These are phyloP conservation scores for Labeo rohita DNA, from an alignment of 2,113 vertebrate genomes.

Conservation along the genomic window DNA sequence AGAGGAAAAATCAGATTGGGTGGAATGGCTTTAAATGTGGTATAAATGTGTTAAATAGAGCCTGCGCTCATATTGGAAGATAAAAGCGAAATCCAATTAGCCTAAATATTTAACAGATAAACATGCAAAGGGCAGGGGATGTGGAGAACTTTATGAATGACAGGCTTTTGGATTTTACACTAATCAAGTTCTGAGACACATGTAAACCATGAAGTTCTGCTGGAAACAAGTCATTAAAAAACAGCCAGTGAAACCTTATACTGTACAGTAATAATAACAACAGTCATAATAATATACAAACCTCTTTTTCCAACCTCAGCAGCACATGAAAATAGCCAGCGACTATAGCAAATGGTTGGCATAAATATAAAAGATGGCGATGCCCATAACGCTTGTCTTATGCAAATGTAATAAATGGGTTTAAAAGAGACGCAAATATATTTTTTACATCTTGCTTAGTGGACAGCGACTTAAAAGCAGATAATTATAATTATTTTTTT, in stretches of 20 bases:
- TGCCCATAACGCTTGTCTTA: background rate
- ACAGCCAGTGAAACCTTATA: background rate
- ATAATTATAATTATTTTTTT: too few species aligned
- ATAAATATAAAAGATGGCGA: background rate
- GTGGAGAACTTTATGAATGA: background rate
- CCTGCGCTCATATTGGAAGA: background rate
- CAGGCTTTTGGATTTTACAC: background rate
- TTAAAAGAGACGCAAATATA: too few species aligned
- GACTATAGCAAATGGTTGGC: background rate
- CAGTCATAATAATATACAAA: background rate
- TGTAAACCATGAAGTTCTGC: background rate
- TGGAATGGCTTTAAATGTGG: background rate
- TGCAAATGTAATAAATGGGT: background rate
- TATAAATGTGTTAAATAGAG: background rate
- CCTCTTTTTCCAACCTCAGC: background rate
- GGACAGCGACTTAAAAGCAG: too few species aligned
- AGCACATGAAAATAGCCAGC: background rate
- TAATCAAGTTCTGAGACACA: background rate
- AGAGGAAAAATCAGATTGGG: background rate
- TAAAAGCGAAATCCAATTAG: background rate
- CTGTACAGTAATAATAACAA: background rate
- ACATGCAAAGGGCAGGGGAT: background rate
- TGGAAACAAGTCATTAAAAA: background rate
- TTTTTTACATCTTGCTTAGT: too few species aligned
- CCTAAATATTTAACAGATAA: slow-evolving; percentile 4